Base-by-base conservation (phyloP, 2,888 invertebrate species). In the Synergus laeviventris region DNA sequence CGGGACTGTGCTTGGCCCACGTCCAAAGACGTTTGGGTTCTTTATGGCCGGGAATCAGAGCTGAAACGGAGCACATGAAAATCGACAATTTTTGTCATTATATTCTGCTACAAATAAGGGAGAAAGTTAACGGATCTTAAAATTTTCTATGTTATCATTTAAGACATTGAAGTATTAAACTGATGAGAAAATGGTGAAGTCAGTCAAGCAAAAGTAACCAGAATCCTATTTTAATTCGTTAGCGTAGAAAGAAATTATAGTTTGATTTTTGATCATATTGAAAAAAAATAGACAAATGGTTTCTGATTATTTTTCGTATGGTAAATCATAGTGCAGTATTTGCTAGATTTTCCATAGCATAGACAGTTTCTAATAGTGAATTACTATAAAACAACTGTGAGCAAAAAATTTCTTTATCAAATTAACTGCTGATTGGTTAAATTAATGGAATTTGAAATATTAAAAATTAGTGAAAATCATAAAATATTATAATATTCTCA, bases 1-100 rank as follows among this genome's bases (percentile, higher is more conserved):
- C 81, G 76, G 81, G 70, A 76, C 76, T 76, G 76, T 49, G 78
- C 42, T 75, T 84, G 84, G 84, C 82, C 39, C 56, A 21, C 36
- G 66, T 84, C 84, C 84, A 84, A 81, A 78, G 78, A 64, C 64
- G 31, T 1, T 16, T 39, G 9, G 16, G 18, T 49, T 49, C 66
- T 75, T 74, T 78, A 74, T 79, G 75, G 70, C 56, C 56, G 60
- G 64, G 75, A 77, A 79, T 79, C 79, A 75, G 75, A 75, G 56
- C 77, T 79, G 66, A 75, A 77, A 77, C 62, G 61, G 1, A 31
- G 36, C n/a, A 61, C 61, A 61, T 8, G 61, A 54, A 18, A 54
- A n/a, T 18, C 49, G n/a, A 18, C 9, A 18, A 54, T 54, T 54
- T 54, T 54, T 18, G 2, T 18, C 9, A 18, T 18, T 16, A 54